These are phyloP conservation scores for Chymomyza amoena DNA, from an alignment of 2,888 invertebrate species.

Conservation along the genomic window DNA sequence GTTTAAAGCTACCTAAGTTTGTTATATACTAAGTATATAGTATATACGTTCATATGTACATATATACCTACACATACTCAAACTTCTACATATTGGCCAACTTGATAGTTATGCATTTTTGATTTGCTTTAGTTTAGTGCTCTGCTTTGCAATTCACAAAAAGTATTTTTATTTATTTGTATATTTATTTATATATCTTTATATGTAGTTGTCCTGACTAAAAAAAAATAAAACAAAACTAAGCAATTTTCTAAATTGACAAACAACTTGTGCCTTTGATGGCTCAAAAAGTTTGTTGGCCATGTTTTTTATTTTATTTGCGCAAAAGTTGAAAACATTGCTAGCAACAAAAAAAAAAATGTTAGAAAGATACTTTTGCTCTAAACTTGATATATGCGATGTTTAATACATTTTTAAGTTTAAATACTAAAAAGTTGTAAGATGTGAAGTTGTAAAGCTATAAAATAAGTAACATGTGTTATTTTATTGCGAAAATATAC, in stretches of 20 bases:
- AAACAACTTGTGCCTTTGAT: constrained; percentile 1
- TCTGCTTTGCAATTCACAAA: neutral
- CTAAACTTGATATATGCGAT: no score
- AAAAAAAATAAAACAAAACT: neutral
- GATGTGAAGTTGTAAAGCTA: no score
- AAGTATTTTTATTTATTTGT: neutral
- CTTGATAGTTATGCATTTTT: neutral
- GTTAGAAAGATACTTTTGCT: neutral
- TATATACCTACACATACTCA: neutral
- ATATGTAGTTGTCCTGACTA: neutral
- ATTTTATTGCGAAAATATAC: no score
- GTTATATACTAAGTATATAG: constrained; percentile 6
- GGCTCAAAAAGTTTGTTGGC: neutral
- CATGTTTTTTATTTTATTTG: neutral
- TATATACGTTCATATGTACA: constrained; percentile 3
- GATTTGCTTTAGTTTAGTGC: neutral
- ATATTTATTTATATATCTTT: neutral
- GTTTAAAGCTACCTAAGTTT: neutral
- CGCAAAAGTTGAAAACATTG: neutral
- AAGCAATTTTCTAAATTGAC: constrained; percentile 3
- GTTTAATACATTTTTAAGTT: no score
- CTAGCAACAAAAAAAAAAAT: neutral
- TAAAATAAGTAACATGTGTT: no score
- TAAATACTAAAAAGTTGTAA: no score
- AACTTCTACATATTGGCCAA: neutral